Evolutionary conservation across 2,888 invertebrate species (phyloP).

Genomic region (Drosophila gaucha): DNA sequence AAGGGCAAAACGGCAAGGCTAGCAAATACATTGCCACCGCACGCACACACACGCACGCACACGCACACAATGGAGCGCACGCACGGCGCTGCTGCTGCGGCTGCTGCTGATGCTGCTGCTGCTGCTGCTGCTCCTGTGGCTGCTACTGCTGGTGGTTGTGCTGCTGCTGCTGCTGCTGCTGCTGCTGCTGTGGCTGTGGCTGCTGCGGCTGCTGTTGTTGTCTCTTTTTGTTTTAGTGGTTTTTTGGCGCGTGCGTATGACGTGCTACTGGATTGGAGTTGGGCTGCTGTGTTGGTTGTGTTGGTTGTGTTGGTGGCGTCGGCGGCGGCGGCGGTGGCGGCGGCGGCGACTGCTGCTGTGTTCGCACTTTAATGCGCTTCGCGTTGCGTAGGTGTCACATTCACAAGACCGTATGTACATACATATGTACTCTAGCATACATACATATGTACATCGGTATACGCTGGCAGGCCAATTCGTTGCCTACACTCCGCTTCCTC

Average conservation of each 20-base stretch:
- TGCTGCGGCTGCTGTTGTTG: conserved; percentile 44
- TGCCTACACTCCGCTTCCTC: conserved; percentile 12
- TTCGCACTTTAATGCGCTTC: conserved; percentile 61
- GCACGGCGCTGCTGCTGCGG: conserved; percentile 19
- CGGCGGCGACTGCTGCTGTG: conserved; percentile 36
- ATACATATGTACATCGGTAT: conserved; percentile 57
- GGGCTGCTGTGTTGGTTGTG: conserved; percentile 24
- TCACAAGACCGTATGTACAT: conserved; percentile 48
- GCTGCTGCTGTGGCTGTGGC: no score
- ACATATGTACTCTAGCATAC: conserved; percentile 32
- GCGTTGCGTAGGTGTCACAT: conserved; percentile 63
- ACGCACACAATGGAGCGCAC: conserved; percentile 17
- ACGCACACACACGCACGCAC: conserved; percentile 28
- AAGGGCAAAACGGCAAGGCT: conserved; percentile 74
- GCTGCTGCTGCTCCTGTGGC: not conserved
- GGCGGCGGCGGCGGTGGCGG: no score
- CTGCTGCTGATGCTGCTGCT: conserved; percentile 5
- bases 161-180: not conserved
- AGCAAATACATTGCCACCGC: conserved; percentile 72
- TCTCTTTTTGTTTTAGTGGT: conserved; percentile 47
- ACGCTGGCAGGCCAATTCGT: conserved; percentile 30
- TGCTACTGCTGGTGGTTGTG: conserved; percentile 12
- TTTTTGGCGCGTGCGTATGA: conserved; percentile 53
- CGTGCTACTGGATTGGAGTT: conserved; percentile 21
- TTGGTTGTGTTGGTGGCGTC: no score